These are phyloP conservation scores for Melanerpes formicivorus DNA, from an alignment of 2,113 vertebrate genomes.

Conservation along the genomic window DNA sequence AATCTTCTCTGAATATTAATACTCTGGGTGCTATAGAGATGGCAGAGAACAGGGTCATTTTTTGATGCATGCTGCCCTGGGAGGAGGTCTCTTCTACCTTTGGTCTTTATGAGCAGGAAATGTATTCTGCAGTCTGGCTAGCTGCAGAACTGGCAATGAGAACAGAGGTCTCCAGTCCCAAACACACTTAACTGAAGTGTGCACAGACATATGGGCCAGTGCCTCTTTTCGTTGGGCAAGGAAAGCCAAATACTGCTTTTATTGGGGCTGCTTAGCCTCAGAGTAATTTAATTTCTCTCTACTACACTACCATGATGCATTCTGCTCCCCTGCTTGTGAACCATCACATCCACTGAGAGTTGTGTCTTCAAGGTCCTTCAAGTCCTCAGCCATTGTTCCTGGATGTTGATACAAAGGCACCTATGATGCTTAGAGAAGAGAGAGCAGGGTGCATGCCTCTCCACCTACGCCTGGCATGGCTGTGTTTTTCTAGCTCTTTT, in stretches of 20 bases:
- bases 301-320: background rate
- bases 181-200: background rate
- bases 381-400: background rate
- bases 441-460: conserved; percentile 6
- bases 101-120: background rate
- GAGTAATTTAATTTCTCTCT: background rate
- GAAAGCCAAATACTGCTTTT: conserved; percentile 13
- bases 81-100: background rate
- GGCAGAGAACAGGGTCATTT: background rate
- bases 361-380: background rate
- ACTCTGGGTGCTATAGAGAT: background rate
- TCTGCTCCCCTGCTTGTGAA: background rate
- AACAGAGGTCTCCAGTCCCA: background rate
- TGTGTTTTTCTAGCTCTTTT: conserved; percentile 47
- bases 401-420: background rate
- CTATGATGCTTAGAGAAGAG: background rate
- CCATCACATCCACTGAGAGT: background rate
- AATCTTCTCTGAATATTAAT: background rate
- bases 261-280: background rate
- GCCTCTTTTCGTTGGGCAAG: background rate
- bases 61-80: background rate
- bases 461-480: conserved; percentile 30
- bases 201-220: background rate
- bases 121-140: background rate
- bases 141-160: background rate